Evolutionary conservation across 2,888 invertebrate species (phyloP).

Genomic region (Cartodere bifasciata): DNA sequence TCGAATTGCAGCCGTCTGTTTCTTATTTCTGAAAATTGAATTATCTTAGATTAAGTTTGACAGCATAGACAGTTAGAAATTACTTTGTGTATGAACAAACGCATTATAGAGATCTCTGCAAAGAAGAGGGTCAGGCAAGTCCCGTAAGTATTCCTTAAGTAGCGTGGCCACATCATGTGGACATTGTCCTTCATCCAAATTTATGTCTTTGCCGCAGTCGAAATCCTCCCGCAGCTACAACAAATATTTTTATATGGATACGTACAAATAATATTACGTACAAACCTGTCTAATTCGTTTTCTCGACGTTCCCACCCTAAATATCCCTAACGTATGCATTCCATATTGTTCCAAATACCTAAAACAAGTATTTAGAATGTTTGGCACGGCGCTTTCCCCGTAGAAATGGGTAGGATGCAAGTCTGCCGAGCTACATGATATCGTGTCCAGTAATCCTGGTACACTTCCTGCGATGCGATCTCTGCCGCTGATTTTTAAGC

Average conservation of each 20-base stretch:
- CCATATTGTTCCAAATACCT: constrained; percentile 71
- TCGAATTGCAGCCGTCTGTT: constrained; percentile 73
- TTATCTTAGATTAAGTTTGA: neutral
- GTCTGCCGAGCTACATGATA: constrained; percentile 34
- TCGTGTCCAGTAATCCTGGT: constrained; percentile 34
- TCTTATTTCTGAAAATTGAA: constrained; percentile 51
- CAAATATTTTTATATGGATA: neutral
- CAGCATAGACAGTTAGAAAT: constrained; percentile 27
- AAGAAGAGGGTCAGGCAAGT: constrained; percentile 83
- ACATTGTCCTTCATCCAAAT: constrained; percentile 66
- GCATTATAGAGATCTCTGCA: constrained; percentile 81
- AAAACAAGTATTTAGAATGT: constrained; percentile 66
- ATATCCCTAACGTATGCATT: constrained; percentile 75
- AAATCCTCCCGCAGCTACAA: constrained; percentile 79
- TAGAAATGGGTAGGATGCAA: constrained; percentile 32
- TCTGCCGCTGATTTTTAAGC: constrained; percentile 43
- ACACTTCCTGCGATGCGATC: constrained; percentile 43
- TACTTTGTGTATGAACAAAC: constrained; percentile 86
- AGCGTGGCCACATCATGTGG: constrained; percentile 90
- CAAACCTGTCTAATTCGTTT: constrained; percentile 81
- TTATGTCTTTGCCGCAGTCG: constrained; percentile 64
- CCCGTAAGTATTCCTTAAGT: constrained; percentile 85
- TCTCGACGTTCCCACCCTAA: constrained; percentile 84
- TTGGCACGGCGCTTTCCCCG: constrained; percentile 53
- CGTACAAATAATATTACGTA: too few species aligned